Evolutionary conservation across 2,113 vertebrate species (phyloP), one percentile per base, ranked within the genome.

Genomic region (Serinus canaria): DNA sequence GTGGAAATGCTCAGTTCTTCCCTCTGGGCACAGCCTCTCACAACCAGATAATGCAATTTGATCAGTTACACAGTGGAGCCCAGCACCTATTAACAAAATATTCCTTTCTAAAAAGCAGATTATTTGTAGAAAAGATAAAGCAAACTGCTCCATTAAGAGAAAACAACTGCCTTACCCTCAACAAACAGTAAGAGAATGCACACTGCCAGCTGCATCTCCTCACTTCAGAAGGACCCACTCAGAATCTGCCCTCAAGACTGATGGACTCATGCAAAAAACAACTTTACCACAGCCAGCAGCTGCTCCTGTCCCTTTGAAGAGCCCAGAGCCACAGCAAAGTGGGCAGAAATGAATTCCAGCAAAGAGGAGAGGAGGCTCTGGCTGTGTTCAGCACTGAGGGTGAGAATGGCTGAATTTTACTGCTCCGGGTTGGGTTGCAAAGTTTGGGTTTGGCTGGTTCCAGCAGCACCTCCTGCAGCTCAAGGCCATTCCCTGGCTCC

Each of bases 291-390:
- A 58, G 15, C 56, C 56, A 35, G 10, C 33, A 58, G 14, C 56
- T 58, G 33, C 56, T 23, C 21, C 33, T 23, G 21, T 10, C 21
- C 15, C 56, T 58, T 5, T 10, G 56, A 15, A 58, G 21, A 35
- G 14, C 56, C 56, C 23, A 58, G 14, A 23, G 9, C 33, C 33
- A 35, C 9, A 35, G 21, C 21, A 23, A 23, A 58, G 14, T n/a
- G 9, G 9, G 15, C 21, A 35, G 56, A 24, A 58, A 24, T 19
- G 28, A 30, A 30, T 41, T 24, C 19, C 60, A 58, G 78, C 7
- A 10, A 11, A 37, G 41, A 0, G 21, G 2, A 16, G 56, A 1
- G 2, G 8, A 7, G 33, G 47, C 4, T 14, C 39, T 7, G 58
- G 59, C 24, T 18, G 68, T 14, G 47, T 0, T 15, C 49, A 33